Evolutionary conservation across 1,140 invertebrate species (phyloP), one percentile per base, ranked within the genome.

Genomic region (Drosophila pandora): DNA sequence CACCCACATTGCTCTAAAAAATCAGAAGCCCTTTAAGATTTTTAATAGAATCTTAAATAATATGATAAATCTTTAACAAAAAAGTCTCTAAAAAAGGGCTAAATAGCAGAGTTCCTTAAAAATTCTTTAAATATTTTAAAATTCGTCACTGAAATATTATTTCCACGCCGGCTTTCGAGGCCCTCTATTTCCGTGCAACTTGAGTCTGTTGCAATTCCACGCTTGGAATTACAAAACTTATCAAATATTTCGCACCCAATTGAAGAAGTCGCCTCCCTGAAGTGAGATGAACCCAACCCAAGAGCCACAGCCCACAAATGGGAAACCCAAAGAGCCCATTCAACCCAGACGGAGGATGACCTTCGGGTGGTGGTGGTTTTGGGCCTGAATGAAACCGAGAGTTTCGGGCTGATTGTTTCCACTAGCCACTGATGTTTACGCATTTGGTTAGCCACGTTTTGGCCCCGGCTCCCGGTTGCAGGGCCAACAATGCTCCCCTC

Each of bases 331-430:
- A 22, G 17, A 34, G 45, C 39, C 37, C 49, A 37, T 13, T 64
- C 48, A 37, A 37, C 50, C 52, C 32, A 22, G 21, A 37, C 34
- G 34, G 32, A 13, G 5, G 5, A 13, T 45, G 67, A 52, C 68
- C 68, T 71, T 71, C 65, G 53, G 25, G 25, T 6, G 25, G 25
- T 28, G 25, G 3, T 28, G 34, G 9, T n/a, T 5, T 12, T 43
- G 55, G 21, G 17, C 5, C 23, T 71, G 55, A 71, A 71, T 71
- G 67, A 71, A 71, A 71, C 10, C 55, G 67, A 71, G 68, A 71
- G 68, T 70, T 56, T 64, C 59, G 41, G 52, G 30, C 25, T 32
- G 54, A 30, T 48, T 50, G 34, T 30, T 22, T 23, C 22, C 22
- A 22, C 17, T 17, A 17, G 17, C 34, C 17, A 34, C 67, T 71